Evolutionary conservation across 2,888 invertebrate species (phyloP).

Genomic region (Ophion ellenae): DNA sequence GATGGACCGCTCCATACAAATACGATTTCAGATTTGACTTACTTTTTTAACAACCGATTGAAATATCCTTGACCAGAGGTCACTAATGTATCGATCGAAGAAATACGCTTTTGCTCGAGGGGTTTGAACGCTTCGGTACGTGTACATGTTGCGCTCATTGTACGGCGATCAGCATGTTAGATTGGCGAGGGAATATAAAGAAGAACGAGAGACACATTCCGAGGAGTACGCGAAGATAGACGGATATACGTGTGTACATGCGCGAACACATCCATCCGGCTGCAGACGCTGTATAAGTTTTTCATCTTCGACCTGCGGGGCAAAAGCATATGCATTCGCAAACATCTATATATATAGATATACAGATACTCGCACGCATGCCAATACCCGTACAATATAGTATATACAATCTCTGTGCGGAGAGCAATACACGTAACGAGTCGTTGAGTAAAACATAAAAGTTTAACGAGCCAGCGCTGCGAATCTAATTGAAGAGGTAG

Average conservation of each 20-base stretch:
- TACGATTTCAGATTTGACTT: slow-evolving; percentile 46
- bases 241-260: neutral
- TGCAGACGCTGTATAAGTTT: slow-evolving; percentile 69
- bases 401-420: slow-evolving; percentile 38
- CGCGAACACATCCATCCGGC: slow-evolving; percentile 33
- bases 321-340: slow-evolving; percentile 39
- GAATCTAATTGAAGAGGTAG: slow-evolving; percentile 78
- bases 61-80: slow-evolving; percentile 64
- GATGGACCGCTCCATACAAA: slow-evolving; percentile 28
- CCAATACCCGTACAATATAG: slow-evolving; percentile 17
- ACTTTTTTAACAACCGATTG: slow-evolving; percentile 34
- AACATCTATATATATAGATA: slow-evolving; percentile 7
- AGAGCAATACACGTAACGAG: slow-evolving; percentile 69
- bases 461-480: slow-evolving; percentile 78
- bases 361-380: slow-evolving; percentile 1
- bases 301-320: slow-evolving; percentile 70
- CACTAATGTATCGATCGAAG: slow-evolving; percentile 61
- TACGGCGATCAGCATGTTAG: slow-evolving; percentile 44
- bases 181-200: slow-evolving; percentile 52
- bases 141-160: slow-evolving; percentile 34
- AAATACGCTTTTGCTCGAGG: slow-evolving; percentile 44
- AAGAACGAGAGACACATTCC: slow-evolving; percentile 57
- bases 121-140: slow-evolving; percentile 25
- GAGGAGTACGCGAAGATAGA: slow-evolving; percentile 10
- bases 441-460: slow-evolving; percentile 78